Base-by-base conservation (phyloP, 2,888 invertebrate genomes). In the Drosophila setosimentum region DNA sequence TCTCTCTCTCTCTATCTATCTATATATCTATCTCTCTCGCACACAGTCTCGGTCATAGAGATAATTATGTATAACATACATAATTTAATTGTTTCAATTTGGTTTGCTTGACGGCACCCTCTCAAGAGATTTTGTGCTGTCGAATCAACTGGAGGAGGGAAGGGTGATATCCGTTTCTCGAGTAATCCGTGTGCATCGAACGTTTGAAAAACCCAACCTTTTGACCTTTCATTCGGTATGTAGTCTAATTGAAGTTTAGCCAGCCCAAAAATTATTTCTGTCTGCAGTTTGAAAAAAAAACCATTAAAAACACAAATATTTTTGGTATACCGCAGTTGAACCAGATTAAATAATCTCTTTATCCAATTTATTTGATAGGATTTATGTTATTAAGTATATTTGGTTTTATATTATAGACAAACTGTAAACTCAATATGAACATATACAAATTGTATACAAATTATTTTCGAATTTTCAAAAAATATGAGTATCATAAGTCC, bases 11-110 rank as follows among this genome's bases (percentile, higher is more conserved):
- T 32, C 24, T 53, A 29, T 29, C 54, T 16, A 33, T 42, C 57
- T 33, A n/a, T n/a, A n/a, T n/a, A n/a, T n/a, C n/a, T n/a, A n/a
- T n/a, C 59, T 40, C 40, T n/a, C 51, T 37, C 51, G 11, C 49
- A 49, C 54, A 49, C 27, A 55, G 18, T 18, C 33, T 51, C 62
- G 51, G 48, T 55, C 55, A 42, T 42, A 57, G 30, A 48, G 62
- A 75, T 73, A 82, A 82, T 85, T 82, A 82, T 85, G 75, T 78
- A 58, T 72, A 75, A 70, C 83, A 82, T 83, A 69, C 83, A 82
- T 82, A 71, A 85, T 83, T 85, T 85, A 82, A 82, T 82, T 85
- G 80, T 75, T 82, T 82, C 68, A 83, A 83, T 83, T 82, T 82
- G 45, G 58, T 60, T 60, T 65, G 49, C 61, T 65, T 51, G 64